A percentile compares a stretch with the other conserved stretches of the same genome.
These are phyloP conservation scores for Myrmophylax atrothorax DNA, from an alignment of 2,113 vertebrate genomes.

Conservation along the genomic window DNA sequence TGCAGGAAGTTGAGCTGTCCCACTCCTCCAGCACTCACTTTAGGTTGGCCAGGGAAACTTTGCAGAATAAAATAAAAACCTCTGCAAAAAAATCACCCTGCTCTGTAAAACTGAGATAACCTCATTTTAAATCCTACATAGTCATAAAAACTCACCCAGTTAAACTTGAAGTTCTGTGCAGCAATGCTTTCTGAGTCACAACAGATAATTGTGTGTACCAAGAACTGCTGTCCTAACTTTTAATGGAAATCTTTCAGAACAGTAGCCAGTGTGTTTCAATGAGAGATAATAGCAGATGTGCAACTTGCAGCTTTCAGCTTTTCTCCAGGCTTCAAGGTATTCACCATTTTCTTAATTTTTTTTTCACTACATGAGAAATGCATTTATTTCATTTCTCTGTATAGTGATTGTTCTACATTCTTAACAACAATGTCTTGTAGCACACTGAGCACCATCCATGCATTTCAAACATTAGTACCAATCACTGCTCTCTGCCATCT, in stretches of 20 bases:
- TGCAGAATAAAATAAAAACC: neutral
- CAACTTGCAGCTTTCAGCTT: neutral
- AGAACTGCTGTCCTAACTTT: neutral
- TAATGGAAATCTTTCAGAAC: neutral
- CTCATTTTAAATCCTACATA: neutral
- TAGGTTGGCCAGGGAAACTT: neutral
- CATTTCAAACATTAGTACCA: neutral
- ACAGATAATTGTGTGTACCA: neutral
- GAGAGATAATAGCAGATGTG: neutral
- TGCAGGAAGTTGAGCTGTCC: neutral
- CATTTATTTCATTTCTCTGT: neutral
- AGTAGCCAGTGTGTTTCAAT: neutral
- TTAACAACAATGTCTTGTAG: accelerated
- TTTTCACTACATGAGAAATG: neutral
- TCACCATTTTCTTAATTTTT: neutral
- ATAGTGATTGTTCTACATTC: neutral
- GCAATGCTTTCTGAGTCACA: neutral
- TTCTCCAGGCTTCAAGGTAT: neutral
- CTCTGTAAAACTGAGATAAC: neutral
- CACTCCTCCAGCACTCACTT: neutral
- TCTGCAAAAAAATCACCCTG: neutral
- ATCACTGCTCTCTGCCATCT: neutral
- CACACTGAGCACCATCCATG: neutral
- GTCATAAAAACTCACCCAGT: neutral
- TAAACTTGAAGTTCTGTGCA: neutral